phyloP scores from a whole-genome alignment of 2,113 vertebrate species.

The Gallinago jamesoni region DNA sequence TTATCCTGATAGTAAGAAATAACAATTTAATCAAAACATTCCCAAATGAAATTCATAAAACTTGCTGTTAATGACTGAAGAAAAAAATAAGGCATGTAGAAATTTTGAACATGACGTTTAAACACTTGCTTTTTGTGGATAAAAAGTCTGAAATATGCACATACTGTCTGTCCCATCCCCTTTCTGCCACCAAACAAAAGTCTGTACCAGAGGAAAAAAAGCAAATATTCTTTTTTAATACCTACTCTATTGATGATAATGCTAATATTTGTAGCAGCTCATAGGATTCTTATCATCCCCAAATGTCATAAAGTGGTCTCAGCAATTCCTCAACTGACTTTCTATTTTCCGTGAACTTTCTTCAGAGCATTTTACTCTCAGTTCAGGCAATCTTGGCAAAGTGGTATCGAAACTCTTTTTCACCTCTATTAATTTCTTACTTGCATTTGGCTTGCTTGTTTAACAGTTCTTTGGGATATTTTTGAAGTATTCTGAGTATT shows the following conservation, averaged over 20 bases:
- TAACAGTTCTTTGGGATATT: not conserved
- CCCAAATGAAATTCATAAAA: not conserved
- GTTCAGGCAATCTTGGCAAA: not conserved
- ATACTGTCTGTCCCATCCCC: rapidly evolving
- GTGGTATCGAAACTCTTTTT: not conserved
- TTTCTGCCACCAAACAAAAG: too few relatives aligned
- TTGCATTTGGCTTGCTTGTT: not conserved
- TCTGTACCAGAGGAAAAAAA: not conserved
- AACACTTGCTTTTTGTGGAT: not conserved
- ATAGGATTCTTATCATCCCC: not conserved
- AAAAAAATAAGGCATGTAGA: not conserved
- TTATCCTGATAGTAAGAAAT: not conserved
- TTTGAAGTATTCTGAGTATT: not conserved
- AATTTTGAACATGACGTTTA: not conserved
- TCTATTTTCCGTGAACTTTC: not conserved
- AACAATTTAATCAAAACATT: not conserved
- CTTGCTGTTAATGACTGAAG: not conserved
- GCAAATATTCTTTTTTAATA: not conserved
- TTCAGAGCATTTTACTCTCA: not conserved
- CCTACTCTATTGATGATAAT: not conserved
- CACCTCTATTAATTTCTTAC: not conserved
- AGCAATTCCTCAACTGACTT: not conserved
- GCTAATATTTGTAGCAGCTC: not conserved
- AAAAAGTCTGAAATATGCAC: not conserved
- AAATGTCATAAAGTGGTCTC: not conserved